Conservation (phyloP, 2,797 vertebrate genomes). For the Cynodonichthys magdalenae region DNA sequence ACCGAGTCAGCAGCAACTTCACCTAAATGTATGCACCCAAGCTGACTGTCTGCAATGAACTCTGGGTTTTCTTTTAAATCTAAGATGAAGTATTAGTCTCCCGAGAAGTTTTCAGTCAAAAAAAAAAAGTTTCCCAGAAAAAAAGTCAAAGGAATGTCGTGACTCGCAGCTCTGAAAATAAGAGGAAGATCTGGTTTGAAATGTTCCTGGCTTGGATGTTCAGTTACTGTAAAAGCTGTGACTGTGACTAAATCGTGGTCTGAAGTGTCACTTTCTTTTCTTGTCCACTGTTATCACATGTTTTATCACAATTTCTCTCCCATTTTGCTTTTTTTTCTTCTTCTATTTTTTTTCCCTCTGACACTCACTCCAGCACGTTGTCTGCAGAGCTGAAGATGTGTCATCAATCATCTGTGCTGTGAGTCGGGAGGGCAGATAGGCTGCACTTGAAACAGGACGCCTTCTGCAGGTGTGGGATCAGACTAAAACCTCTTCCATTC, state of each 20-base stretch:
- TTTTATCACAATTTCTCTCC: slow-evolving; percentile 54
- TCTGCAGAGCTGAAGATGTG: slow-evolving; percentile 55
- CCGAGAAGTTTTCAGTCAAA: slow-evolving; percentile 22
- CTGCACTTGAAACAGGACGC: slow-evolving; percentile 54
- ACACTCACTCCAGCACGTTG: slow-evolving; percentile 51
- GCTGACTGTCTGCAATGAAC: not conserved
- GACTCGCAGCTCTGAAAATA: slow-evolving; percentile 45
- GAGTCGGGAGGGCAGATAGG: slow-evolving; percentile 44
- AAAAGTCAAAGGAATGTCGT: slow-evolving; percentile 45
- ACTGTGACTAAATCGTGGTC: slow-evolving; percentile 65
- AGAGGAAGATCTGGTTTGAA: slow-evolving; percentile 38
- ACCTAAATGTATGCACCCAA: slow-evolving; percentile 2
- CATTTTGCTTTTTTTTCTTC: not conserved
- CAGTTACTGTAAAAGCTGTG: slow-evolving; percentile 63
- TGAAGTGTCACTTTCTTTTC: slow-evolving; percentile 71
- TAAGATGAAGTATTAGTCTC: slow-evolving; percentile 1
- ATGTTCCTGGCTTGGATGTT: slow-evolving; percentile 58
- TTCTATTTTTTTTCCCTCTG: slow-evolving; percentile 25
- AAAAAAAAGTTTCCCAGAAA: slow-evolving; percentile 31
- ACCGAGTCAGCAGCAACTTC: slow-evolving; percentile 18
- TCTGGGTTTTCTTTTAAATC: not conserved
- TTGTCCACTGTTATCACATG: slow-evolving; percentile 56
- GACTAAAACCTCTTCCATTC: slow-evolving; percentile 35
- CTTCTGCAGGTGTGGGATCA: slow-evolving; percentile 69
- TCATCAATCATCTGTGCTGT: slow-evolving; percentile 78